Base-by-base conservation (phyloP, 2,797 vertebrate genomes). In the Champsocephalus esox region DNA sequence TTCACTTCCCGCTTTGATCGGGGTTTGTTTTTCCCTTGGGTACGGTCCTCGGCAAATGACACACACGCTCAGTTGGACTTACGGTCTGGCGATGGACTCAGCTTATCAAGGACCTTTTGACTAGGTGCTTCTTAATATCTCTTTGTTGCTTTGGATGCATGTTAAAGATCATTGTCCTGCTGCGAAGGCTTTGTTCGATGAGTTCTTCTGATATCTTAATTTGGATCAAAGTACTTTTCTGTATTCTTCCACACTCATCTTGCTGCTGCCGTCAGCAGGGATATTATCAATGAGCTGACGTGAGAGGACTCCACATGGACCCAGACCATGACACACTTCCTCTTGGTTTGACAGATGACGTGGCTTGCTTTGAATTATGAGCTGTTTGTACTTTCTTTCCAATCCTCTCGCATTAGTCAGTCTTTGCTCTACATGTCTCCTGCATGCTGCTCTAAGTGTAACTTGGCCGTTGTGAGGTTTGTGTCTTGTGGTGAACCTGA, bases 221-320 rank as follows among this genome's bases (percentile, higher is more conserved):
- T 62, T 63, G 17, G 41, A 48, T 70, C 19, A 1, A 19, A 70
- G 45, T 13, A 43, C 16, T 58, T 60, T 66, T 56, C 59, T 32
- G 4, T 32, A 11, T 28, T 21, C 45, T 32, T 48, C 38, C 38
- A 34, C 10, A 24, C 48, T 81, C 41, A 55, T 58, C 3, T n/a
- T 11, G 7, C 54, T 52, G 34, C 55, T 19, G 44, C 44, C 11
- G 14, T 57, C 55, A 66, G 57, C 17, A 17, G 10, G 11, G 13
- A 67, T 73, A 79, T 60, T 43, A 77, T 70, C 76, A 76, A 34
- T 70, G 14, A 66, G 43, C 68, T 68, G 56, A 41, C 73, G 48
- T 32, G 58, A 54, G 48, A 60, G 59, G 46, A 61, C 41, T 71
- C 44, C 70, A 48, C 32, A 38, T 60, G 41, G 51, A 54, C 28